Base-by-base conservation (phyloP, 2,797 vertebrate genomes). In the Sylvia borin region DNA sequence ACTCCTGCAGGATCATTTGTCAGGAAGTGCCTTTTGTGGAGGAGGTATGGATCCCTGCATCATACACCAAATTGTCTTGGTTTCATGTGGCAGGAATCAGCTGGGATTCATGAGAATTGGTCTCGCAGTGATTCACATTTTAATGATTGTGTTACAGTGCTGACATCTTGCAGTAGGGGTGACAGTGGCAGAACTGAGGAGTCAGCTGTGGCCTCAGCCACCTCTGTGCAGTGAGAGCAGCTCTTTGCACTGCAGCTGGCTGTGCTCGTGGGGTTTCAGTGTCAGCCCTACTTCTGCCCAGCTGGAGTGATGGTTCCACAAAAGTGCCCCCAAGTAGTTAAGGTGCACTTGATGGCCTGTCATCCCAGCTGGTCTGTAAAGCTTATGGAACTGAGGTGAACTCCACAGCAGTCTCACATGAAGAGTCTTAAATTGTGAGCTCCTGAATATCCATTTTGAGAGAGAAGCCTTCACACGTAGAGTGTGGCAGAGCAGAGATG, bases 11-110 rank as follows among this genome's bases (percentile, higher is more conserved):
- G 54, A 60, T 74, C 36, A 58, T 72, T 83, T 83, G 70, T 88
- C 73, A 93, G 84, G 72, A 96, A 12, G n/a, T 94, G 40, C 85
- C 70, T 93, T 85, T 83, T 12, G 2, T 57, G 48, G 82, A 74
- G 48, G 57, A 90, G 38, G 29, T 73, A 16, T 0, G 40, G 68
- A 66, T 90, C 58, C 4, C 3, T 72, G 36, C 48, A n/a, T 66
- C 47, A 12, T 14, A 19, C 51, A 51, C 50, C 71, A 65, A 74
- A 71, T 73, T 77, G 38, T 64, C 16, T 71, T 1, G 0, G 34
- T 68, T 90, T 85, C 10, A 0, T 13, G 21, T 65, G 54, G 71
- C 2, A 7, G 53, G 48, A 76, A 57, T 87, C 74, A 68, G 20
- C 45, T 82, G 5, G 13, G 57, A 79, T 91, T 74, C 27, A 12